Evolutionary conservation across 35 echinoderm and acorn worm genomes (phyloP), one percentile per base, ranked within the genome.

Genomic region (Stichopus chloronotus): DNA sequence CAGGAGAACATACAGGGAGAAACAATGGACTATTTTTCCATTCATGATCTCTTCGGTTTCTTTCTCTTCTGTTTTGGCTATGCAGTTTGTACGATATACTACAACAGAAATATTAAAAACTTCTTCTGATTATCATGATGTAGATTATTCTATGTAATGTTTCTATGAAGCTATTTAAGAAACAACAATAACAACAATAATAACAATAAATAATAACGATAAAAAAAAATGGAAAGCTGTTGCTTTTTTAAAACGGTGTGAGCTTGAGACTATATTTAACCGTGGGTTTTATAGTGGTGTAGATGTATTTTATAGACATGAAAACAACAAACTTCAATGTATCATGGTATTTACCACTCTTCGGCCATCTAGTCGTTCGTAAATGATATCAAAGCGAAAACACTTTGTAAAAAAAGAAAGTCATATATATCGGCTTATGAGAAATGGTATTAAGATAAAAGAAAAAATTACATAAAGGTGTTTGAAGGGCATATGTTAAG

Each of bases 131-230:
- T 84, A 57, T 84, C 81, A 84, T 55, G 52, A 55, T 84, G 53
- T 84, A 84, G 81, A 84, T 84, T 84, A 84, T 72, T 10, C 68
- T 84, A 84, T 84, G 81, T 84, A 84, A 84, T 57, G 81, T 58
- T 84, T 84, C 81, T 84, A 72, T 72, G 58, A 84, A 58, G 54
- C 81, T 84, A 58, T 84, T 57, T 9, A 54, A 20, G 21, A 56
- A 72, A 72, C n/a, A 72, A 5, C 14, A 72, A 14, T 19, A 72
- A 8, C 60, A 4, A 22, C 16, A 72, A 72, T 19, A 72, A 72
- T 19, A 11, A 72, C 11, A 12, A 60, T 12, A 60, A 63, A 63
- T 12, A 63, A 5, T 12, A 63, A 63, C 60, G 60, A 63, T 16
- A 65, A 65, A 65, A 11, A 19, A 65, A 6, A 43, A 43, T 43